Base-by-base conservation (phyloP, 2,888 invertebrate species). In the Brenthis hecate region DNA sequence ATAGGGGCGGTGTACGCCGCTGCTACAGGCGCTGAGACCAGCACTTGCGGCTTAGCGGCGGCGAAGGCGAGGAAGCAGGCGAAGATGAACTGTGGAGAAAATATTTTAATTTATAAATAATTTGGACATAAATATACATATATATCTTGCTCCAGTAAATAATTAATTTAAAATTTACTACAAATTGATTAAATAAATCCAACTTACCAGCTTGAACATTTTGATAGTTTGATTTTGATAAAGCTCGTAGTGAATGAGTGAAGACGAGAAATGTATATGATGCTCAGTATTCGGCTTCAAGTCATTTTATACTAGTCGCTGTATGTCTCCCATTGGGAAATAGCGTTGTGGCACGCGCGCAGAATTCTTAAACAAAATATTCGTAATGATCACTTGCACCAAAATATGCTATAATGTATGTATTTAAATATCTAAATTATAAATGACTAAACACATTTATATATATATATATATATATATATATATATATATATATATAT, bases 21-120 rank as follows among this genome's bases (percentile, higher is more conserved):
- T 5, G 82, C 80, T 14, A 83, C 74, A 2, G 88, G 86, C 0
- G 87, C 82, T 5, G 81, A 79, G 56, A 87, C 88, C 76, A 85
- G 74, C 56, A 86, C 68, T 47, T 79, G 82, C 56, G 93, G 92
- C 76, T 89, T 88, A 65, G 93, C 93, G 54, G 87, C 84, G 57
- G 89, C 93, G 70, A 91, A 75, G 43, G 91, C 93, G 84, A 94
- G 75, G 77, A 94, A 81, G 77, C 92, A 94, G 60, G 89, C 85
- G 81, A 94, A 83, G 72, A 88, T 74, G 72, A 86, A 81, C 94
- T 94, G 81, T 13, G 11, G 36, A 11, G 11, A 43, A 43, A 43
- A 43, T 11, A 43, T 3, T 43, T 43, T 11, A 36, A 11, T 28
- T 28, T 2, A 11, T 11, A 43, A 43, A 43, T 11, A 43, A 11